phyloP scores from a whole-genome alignment of 2,113 vertebrate genomes.

The Hemiscyllium ocellatum region DNA sequence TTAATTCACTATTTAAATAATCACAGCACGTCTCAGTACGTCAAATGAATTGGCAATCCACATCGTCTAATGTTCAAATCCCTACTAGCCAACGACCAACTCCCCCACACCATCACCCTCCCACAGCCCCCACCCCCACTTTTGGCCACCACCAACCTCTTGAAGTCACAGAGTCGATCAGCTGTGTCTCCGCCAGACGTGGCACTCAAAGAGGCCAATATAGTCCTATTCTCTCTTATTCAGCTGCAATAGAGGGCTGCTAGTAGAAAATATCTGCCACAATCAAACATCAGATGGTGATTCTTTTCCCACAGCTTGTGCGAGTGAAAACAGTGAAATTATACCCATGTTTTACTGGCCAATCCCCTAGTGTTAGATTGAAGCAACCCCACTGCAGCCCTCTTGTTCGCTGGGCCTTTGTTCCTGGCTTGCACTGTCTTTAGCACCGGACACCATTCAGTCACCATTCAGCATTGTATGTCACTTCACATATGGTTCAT shows the following conservation, averaged over 20 bases:
- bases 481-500: constrained; percentile 93
- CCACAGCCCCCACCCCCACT: not conserved
- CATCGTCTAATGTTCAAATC: not conserved
- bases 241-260: constrained; percentile 56
- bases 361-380: constrained; percentile 61
- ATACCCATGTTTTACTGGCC: constrained; percentile 65
- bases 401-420: constrained; percentile 68
- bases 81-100: not conserved
- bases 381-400: constrained; percentile 56
- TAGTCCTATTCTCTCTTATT: constrained; percentile 52
- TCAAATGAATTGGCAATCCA: not conserved
- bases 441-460: constrained; percentile 72
- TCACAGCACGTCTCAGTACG: not conserved
- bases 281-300: constrained; percentile 77
- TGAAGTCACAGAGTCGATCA: constrained; percentile 46
- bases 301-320: constrained; percentile 77
- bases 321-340: constrained; percentile 75
- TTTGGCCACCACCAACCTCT: constrained; percentile 28
- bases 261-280: constrained; percentile 72
- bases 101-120: not conserved
- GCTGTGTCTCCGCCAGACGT: constrained; percentile 53
- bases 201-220: constrained; percentile 54
- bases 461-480: constrained; percentile 75
- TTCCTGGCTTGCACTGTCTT: constrained; percentile 62
- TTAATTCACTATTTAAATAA: constrained; percentile 8